Percentiles rank a stretch among this genome's conserved stretches.
Evolutionary conservation across 2,113 vertebrate genomes (phyloP).

Genomic region (Rhombomys opimus): DNA sequence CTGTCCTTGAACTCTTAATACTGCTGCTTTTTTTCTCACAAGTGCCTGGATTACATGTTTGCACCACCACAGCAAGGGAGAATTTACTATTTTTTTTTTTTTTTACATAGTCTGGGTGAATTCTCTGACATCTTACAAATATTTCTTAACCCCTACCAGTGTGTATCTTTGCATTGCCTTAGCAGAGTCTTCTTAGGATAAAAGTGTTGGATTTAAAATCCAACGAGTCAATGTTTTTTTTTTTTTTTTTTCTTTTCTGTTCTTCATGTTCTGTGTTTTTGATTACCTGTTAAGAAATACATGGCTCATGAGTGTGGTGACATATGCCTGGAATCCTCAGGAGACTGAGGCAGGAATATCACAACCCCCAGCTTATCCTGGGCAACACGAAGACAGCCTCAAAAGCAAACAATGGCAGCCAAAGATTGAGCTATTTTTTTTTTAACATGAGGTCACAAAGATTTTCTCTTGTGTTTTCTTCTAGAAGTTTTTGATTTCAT

Average conservation of each 20-base stretch:
- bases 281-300: not conserved
- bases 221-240: not conserved
- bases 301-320: not conserved
- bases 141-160: not conserved
- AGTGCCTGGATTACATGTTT: not conserved
- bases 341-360: not conserved
- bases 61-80: not conserved
- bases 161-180: not conserved
- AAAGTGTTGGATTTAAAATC: not conserved
- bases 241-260: not conserved
- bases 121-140: not conserved
- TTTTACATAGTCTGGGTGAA: not conserved
- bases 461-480: conserved; percentile 10
- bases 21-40: not conserved
- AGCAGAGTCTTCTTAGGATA: not conserved
- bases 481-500: not conserved
- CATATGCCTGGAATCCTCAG: not conserved
- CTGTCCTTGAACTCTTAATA: not conserved
- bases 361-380: not conserved
- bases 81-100: not conserved
- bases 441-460: not conserved
- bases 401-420: not conserved
- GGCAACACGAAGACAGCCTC: not conserved
- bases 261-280: not conserved
- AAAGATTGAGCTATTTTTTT: not conserved